A percentile compares a stretch with the other conserved stretches of the same genome.
Conservation (phyloP, 2,888 invertebrate genomes). For the Nymphalis urticae region DNA sequence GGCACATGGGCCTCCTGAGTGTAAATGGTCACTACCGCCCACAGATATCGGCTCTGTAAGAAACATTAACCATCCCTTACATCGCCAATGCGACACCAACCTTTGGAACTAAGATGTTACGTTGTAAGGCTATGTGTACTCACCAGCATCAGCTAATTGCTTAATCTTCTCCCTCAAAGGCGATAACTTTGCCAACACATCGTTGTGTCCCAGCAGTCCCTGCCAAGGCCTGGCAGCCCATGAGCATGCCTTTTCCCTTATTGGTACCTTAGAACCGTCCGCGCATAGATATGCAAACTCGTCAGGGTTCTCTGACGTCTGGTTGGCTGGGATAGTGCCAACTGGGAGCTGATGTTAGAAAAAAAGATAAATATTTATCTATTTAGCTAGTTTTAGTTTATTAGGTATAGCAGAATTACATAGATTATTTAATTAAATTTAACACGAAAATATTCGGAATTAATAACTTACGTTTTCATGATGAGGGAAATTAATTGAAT, state of each 20-base stretch:
- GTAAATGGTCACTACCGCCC: too few species aligned
- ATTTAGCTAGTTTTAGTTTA: too few species aligned
- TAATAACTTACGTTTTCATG: constrained; percentile 1
- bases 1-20: too few species aligned
- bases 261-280: constrained; percentile 86
- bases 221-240: constrained; percentile 95
- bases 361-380: too few species aligned
- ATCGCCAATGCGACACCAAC: too few species aligned
- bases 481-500: constrained; percentile 6
- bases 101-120: too few species aligned
- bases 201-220: constrained; percentile 86
- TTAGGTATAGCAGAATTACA: not conserved
- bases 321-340: constrained; percentile 79
- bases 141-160: constrained; percentile 76
- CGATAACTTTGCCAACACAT: constrained; percentile 76
- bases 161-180: constrained; percentile 80
- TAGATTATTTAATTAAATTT: not conserved
- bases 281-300: constrained; percentile 90
- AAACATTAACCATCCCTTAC: too few species aligned
- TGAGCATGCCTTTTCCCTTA: constrained; percentile 85
- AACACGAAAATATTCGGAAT: not conserved
- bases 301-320: constrained; percentile 83
- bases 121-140: constrained; percentile 35
- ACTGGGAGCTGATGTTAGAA: constrained; percentile 79
- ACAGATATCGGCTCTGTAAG: too few species aligned